These are phyloP conservation scores for Diplogasteroides magnus DNA, from an alignment of 1,140 invertebrate genomes.

Conservation along the genomic window DNA sequence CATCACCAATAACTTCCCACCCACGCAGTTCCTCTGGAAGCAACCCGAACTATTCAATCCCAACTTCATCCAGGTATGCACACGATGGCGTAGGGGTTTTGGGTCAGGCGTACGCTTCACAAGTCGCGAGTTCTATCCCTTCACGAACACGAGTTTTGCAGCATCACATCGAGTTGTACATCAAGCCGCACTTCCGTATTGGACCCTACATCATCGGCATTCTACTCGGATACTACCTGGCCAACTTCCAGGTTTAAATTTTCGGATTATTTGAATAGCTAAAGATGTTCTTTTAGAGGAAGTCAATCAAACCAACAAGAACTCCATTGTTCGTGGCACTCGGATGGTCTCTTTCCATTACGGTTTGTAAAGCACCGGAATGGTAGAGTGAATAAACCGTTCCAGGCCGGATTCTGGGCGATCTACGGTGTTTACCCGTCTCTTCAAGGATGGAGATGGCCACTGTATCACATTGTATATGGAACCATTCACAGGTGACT, in stretches of 20 bases:
- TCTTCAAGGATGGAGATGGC: constrained; percentile 51
- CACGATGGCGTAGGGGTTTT: too few relatives aligned
- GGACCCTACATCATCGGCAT: too few relatives aligned
- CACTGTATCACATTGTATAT: constrained; percentile 50
- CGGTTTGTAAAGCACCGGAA: neutral
- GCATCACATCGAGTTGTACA: constrained; percentile 59
- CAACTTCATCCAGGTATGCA: too few relatives aligned
- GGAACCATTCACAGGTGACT: constrained; percentile 39
- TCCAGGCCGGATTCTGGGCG: neutral
- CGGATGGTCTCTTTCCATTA: neutral
- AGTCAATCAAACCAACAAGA: too few relatives aligned
- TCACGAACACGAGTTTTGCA: constrained; percentile 48
- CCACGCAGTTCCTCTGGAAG: constrained; percentile 53
- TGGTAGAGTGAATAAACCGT: neutral
- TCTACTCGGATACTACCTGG: too few relatives aligned
- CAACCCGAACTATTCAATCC: too few relatives aligned
- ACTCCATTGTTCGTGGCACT: too few relatives aligned
- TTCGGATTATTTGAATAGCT: constrained; percentile 55
- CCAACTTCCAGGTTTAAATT: constrained; percentile 57
- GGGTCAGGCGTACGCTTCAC: too few relatives aligned
- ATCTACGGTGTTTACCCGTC: too few relatives aligned
- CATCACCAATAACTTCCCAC: constrained; percentile 50
- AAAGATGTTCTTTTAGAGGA: too few relatives aligned
- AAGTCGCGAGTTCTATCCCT: too few relatives aligned
- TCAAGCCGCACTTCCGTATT: constrained; percentile 59